Percentiles rank a stretch among this genome's conserved stretches.
Evolutionary conservation across 1,140 invertebrate genomes (phyloP).

Genomic region (Eciton burchellii): DNA sequence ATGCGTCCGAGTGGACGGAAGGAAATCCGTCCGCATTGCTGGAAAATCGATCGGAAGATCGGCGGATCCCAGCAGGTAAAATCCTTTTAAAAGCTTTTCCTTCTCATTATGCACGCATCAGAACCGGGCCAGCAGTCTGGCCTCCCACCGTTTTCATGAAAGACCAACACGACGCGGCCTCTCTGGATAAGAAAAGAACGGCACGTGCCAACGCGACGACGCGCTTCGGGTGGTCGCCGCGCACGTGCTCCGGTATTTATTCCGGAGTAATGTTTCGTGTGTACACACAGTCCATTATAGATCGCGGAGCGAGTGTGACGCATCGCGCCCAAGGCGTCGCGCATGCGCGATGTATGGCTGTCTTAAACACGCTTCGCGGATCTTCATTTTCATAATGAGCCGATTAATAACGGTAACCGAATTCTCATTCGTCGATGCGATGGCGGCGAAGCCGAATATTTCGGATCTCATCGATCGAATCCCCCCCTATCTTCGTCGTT

Average conservation of each 20-base stretch:
- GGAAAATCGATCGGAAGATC: no score
- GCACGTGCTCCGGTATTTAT: slow-evolving; percentile 69
- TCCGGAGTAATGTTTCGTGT: slow-evolving; percentile 9
- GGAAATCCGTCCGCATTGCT: no score
- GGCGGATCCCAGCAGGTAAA: no score
- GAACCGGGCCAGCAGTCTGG: slow-evolving; percentile 35
- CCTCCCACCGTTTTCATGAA: slow-evolving; percentile 51
- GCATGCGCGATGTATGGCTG: not conserved
- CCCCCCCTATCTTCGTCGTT: no score
- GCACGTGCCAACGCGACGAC: slow-evolving; percentile 63
- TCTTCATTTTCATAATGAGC: not conserved
- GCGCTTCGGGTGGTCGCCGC: slow-evolving; percentile 57
- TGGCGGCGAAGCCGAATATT: no score
- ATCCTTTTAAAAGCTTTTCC: slow-evolving; percentile 32
- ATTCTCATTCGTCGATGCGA: not conserved
- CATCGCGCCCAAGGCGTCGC: not conserved
- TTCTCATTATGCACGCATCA: not conserved
- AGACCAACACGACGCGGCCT: slow-evolving; percentile 65
- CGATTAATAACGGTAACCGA: not conserved
- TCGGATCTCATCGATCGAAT: no score
- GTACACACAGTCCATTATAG: not conserved
- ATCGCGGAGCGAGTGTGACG: not conserved
- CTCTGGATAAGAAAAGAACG: slow-evolving; percentile 69
- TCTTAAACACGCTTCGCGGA: not conserved
- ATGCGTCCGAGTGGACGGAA: no score